phyloP scores from a whole-genome alignment of 1,140 invertebrate genomes.

The Diprion similis region DNA sequence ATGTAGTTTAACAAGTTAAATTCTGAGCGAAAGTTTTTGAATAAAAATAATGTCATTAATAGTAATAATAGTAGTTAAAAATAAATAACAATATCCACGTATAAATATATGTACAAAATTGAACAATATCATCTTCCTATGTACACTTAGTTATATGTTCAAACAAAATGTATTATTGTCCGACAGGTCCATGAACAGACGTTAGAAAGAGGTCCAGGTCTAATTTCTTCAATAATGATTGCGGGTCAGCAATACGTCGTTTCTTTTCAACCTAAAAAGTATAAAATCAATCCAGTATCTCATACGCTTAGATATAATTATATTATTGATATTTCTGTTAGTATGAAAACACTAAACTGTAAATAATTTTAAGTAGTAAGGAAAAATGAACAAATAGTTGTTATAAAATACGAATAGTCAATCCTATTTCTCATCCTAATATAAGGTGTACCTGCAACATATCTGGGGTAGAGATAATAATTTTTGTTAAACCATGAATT shows the following conservation, averaged over 20 bases:
- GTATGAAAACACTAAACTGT: constrained; percentile 17
- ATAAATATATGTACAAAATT: constrained; percentile 18
- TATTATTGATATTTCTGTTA: too few relatives aligned
- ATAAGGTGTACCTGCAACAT: too few relatives aligned
- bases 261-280: constrained; percentile 32
- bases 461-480: too few relatives aligned
- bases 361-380: constrained; percentile 1
- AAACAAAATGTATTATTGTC: constrained; percentile 18
- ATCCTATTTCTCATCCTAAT: too few relatives aligned
- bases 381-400: constrained; percentile 13
- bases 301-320: too few relatives aligned
- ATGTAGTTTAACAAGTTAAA: too few relatives aligned
- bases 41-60: too few relatives aligned
- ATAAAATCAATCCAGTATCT: neutral
- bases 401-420: neutral
- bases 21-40: too few relatives aligned
- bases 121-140: neutral
- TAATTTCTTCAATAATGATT: constrained; percentile 39
- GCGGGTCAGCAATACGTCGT: constrained; percentile 34
- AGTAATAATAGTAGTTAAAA: neutral
- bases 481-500: too few relatives aligned
- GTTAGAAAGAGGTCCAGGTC: constrained; percentile 46
- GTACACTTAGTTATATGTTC: neutral
- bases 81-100: constrained; percentile 13
- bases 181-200: constrained; percentile 43